phyloP scores from a whole-genome alignment of 2,113 vertebrate genomes.

The Centropus bengalensis region DNA sequence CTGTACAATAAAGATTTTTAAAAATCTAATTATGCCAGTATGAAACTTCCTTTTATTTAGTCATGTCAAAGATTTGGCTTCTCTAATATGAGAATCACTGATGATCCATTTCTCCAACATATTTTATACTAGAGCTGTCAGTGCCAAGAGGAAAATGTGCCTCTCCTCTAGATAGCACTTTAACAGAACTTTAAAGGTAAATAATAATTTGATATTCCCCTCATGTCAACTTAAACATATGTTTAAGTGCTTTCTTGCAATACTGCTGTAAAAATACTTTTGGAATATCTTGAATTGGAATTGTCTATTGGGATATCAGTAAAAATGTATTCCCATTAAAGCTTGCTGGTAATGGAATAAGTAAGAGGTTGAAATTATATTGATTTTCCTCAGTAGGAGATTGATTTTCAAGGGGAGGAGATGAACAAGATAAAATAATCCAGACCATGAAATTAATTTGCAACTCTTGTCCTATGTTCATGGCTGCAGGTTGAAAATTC shows the following conservation, averaged over 20 bases:
- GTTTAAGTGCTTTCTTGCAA: neutral
- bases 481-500: conserved; percentile 92
- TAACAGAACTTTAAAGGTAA: neutral
- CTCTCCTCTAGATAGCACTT: neutral
- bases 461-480: neutral
- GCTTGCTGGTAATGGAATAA: neutral
- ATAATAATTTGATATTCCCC: neutral
- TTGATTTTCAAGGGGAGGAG: neutral
- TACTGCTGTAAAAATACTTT: neutral
- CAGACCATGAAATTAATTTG: neutral
- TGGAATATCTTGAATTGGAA: neutral
- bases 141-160: neutral
- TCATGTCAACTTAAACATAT: neutral
- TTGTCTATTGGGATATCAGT: neutral
- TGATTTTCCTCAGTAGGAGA: too few relatives aligned
- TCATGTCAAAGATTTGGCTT: neutral
- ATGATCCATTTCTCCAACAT: neutral
- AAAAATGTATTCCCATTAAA: neutral
- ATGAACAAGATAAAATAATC: neutral
- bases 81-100: neutral
- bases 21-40: neutral
- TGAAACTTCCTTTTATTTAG: neutral
- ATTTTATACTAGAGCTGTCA: neutral
- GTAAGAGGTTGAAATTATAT: too few relatives aligned
- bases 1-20: neutral